A percentile compares a stretch with the other conserved stretches of the same genome.
Conservation (phyloP, 2,888 invertebrate genomes). For the Phaonia tiefii region DNA sequence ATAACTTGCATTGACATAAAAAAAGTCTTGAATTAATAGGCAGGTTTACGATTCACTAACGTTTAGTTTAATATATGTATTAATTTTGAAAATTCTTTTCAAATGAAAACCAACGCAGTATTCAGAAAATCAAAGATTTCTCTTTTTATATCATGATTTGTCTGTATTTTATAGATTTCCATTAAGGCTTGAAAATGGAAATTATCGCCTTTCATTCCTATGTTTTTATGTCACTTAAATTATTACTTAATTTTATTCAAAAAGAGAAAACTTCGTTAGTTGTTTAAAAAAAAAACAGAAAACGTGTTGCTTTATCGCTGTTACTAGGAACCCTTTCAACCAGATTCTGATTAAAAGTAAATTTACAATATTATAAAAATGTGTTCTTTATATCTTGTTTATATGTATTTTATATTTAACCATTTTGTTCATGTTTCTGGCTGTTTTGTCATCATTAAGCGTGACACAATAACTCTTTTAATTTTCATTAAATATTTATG, state of each 20-base stretch:
- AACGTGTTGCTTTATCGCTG: not conserved
- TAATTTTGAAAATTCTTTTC: not conserved
- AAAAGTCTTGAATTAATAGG: too few species aligned
- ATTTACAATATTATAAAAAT: not conserved
- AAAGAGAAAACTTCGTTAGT: constrained; percentile 12
- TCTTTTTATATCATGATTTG: not conserved
- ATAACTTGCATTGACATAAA: too few species aligned
- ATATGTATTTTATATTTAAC: too few species aligned
- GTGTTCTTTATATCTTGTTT: not conserved
- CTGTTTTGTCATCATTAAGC: constrained; percentile 28
- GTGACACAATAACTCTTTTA: constrained; percentile 58
- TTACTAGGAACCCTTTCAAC: constrained; percentile 6
- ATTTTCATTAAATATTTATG: constrained; percentile 61
- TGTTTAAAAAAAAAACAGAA: too few species aligned
- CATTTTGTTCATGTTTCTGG: not conserved
- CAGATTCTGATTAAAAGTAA: constrained; percentile 38
- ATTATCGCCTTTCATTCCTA: not conserved
- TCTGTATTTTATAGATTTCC: not conserved
- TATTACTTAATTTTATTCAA: constrained; percentile 40
- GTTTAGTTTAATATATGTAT: too few species aligned
- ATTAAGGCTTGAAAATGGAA: not conserved
- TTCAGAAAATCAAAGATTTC: constrained; percentile 3
- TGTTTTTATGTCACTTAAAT: constrained; percentile 5
- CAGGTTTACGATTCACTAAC: too few species aligned
- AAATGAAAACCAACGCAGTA: not conserved